Conservation (phyloP, 2,113 vertebrate genomes). For the Columba livia region DNA sequence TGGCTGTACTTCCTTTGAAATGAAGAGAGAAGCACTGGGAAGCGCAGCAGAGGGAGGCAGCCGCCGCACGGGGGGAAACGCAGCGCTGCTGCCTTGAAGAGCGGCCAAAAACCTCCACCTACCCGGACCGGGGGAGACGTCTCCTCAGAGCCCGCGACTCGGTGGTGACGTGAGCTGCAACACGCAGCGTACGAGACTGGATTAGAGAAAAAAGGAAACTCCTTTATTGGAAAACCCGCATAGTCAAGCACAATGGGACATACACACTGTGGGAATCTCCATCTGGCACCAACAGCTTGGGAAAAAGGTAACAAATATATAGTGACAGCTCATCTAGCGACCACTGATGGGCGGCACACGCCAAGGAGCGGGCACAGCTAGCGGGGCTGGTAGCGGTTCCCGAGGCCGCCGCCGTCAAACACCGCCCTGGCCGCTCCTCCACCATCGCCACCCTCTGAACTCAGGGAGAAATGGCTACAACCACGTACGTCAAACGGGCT, state of each 20-base stretch:
- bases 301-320: rapidly evolving
- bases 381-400: no score
- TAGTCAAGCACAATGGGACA: background rate
- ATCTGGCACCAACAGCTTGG: background rate
- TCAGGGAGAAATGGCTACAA: background rate
- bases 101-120: background rate
- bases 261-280: background rate
- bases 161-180: background rate
- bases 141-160: background rate
- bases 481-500: background rate
- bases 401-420: no score
- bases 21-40: background rate
- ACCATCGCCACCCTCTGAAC: background rate
- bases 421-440: background rate
- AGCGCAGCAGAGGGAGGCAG: background rate
- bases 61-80: background rate
- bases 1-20: slow-evolving; percentile 15
- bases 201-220: background rate
- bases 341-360: no score
- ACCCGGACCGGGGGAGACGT: background rate
- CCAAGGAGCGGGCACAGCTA: no score
- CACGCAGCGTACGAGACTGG: rapidly evolving
- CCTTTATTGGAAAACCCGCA: background rate
- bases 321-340: background rate
- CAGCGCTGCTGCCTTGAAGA: slow-evolving; percentile 30